These are phyloP conservation scores for Muntiacus reevesi DNA, from an alignment of 2,113 vertebrate species.

Conservation along the genomic window DNA sequence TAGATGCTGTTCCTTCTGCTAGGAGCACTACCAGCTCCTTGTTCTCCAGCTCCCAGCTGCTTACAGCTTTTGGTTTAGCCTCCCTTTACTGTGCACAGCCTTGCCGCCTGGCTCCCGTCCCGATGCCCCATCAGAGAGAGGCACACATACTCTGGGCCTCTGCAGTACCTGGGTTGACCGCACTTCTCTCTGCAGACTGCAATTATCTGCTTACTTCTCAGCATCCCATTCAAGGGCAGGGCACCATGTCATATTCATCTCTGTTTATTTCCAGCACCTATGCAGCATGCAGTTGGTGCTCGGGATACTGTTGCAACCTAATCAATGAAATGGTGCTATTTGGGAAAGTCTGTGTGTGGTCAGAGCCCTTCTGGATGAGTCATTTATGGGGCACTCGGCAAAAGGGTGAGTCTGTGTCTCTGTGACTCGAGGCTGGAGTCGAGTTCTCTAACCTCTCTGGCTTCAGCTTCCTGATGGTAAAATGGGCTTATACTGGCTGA, in stretches of 20 bases:
- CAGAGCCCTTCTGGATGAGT: background rate
- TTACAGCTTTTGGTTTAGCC: background rate
- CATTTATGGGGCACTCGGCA: background rate
- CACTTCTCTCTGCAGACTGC: background rate
- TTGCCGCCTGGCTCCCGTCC: background rate
- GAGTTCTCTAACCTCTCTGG: background rate
- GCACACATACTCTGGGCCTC: background rate
- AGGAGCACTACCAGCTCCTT: background rate
- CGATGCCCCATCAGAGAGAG: background rate
- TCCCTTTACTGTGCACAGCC: background rate
- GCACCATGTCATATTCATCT: background rate
- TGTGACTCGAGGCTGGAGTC: background rate
- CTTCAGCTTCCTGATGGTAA: background rate
- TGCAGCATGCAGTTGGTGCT: background rate
- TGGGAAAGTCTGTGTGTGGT: background rate
- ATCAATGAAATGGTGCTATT: background rate
- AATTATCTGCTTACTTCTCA: background rate
- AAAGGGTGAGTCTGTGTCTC: background rate
- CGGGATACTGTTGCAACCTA: background rate
- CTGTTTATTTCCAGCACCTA: background rate
- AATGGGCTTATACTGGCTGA: background rate
- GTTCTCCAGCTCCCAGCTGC: background rate
- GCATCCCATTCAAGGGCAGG: background rate
- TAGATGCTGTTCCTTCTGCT: background rate
- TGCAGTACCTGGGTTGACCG: background rate